phyloP scores from a whole-genome alignment of 2,797 vertebrate species.

The Tapirus indicus region DNA sequence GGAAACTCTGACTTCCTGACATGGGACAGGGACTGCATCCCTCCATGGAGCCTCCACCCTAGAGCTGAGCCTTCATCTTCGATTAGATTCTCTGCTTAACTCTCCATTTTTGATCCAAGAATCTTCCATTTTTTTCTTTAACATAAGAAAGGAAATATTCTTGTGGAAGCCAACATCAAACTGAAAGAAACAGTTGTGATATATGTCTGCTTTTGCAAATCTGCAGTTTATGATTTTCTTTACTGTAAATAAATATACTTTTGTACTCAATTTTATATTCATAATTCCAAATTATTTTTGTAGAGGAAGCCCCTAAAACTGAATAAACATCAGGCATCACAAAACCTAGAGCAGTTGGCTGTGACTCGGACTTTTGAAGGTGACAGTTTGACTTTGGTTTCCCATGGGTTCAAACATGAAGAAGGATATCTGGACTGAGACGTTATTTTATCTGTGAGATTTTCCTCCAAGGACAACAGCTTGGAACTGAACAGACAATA shows the following conservation, averaged over 20 bases:
- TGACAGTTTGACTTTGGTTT: neutral
- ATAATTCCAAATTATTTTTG: slow-evolving; percentile 22
- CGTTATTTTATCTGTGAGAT: neutral
- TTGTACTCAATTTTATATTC: neutral
- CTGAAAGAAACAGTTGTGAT: neutral
- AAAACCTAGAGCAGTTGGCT: neutral
- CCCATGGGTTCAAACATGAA: neutral
- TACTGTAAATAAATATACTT: neutral
- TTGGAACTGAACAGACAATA: neutral
- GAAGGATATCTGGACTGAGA: neutral
- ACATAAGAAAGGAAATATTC: neutral
- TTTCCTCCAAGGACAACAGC: neutral
- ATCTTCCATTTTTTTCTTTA: neutral
- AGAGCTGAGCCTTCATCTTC: neutral
- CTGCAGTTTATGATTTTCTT: neutral
- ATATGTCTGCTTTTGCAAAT: neutral
- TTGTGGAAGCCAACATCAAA: neutral
- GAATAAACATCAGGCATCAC: neutral
- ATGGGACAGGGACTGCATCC: neutral
- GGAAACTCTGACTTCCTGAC: neutral
- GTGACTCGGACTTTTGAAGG: neutral
- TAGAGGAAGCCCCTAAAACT: neutral
- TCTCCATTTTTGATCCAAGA: neutral
- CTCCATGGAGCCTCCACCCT: neutral
- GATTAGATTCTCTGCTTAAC: neutral